Evolutionary conservation across 2,113 vertebrate species (phyloP).

Genomic region (Heliornis fulica): DNA sequence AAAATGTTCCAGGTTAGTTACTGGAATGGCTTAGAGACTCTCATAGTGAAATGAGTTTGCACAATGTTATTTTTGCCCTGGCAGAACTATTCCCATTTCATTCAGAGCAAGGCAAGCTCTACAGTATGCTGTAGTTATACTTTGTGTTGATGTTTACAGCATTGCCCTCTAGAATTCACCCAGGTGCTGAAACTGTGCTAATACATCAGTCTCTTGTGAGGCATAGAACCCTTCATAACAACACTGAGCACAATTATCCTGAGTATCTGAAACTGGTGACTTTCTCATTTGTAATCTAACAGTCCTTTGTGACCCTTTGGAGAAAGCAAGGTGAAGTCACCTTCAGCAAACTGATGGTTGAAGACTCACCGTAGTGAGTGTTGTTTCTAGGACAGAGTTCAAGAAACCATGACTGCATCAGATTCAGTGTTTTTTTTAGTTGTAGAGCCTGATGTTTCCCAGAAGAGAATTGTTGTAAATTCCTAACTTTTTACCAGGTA

Average conservation of each 20-base stretch:
- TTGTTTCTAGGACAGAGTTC: background rate
- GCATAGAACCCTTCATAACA: background rate
- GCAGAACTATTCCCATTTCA: background rate
- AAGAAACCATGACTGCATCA: background rate
- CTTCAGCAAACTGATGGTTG: background rate
- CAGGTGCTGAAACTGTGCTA: background rate
- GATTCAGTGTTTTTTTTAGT: background rate
- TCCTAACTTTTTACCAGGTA: background rate
- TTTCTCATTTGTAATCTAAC: background rate
- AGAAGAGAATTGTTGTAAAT: background rate
- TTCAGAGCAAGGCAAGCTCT: background rate
- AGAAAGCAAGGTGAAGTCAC: background rate
- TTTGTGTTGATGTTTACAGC: background rate
- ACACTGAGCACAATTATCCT: rapidly evolving
- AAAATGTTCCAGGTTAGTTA: background rate
- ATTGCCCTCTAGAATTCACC: background rate
- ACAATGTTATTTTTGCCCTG: background rate
- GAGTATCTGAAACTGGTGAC: background rate
- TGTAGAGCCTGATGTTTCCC: background rate
- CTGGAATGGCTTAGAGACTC: background rate
- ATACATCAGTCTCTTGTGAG: background rate
- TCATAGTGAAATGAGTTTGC: background rate
- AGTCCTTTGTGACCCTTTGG: background rate
- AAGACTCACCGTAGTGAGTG: background rate
- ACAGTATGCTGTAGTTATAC: background rate